phyloP scores from a whole-genome alignment of 2,113 vertebrate genomes.

The Okapia johnstoni region DNA sequence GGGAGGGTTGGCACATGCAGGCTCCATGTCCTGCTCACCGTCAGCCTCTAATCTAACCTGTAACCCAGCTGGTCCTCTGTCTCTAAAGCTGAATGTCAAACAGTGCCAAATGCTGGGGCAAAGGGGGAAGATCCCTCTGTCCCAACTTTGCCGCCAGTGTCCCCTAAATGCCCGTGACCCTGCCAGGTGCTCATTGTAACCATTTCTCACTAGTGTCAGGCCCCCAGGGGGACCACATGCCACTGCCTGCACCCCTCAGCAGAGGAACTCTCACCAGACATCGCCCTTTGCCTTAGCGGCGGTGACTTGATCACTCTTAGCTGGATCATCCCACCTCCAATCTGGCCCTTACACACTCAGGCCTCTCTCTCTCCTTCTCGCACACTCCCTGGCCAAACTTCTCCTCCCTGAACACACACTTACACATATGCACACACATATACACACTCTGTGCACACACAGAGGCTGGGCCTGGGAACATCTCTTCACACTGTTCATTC shows the following conservation, averaged over 20 bases:
- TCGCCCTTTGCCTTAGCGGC: constrained; percentile 55
- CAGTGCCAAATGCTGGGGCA: constrained; percentile 69
- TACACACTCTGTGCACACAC: neutral
- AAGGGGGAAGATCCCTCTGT: neutral
- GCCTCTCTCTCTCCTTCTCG: neutral
- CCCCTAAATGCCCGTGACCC: constrained; percentile 29
- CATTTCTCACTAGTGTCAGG: constrained; percentile 52
- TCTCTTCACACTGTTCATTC: constrained; percentile 53
- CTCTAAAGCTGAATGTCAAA: constrained; percentile 70
- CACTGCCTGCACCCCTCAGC: constrained; percentile 40
- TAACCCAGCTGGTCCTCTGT: constrained; percentile 32
- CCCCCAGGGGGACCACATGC: neutral
- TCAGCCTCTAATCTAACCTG: constrained; percentile 25
- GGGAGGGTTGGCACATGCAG: neutral
- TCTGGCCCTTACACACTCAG: constrained; percentile 32
- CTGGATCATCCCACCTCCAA: constrained; percentile 7
- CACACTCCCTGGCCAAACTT: constrained; percentile 1
- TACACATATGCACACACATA: neutral
- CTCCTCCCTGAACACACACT: constrained; percentile 23
- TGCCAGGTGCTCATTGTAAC: constrained; percentile 62
- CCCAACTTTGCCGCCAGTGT: constrained; percentile 39
- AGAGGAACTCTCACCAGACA: constrained; percentile 30
- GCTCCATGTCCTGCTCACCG: neutral
- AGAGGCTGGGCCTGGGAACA: constrained; percentile 47
- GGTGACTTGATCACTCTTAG: constrained; percentile 38